Percentiles rank a stretch among this genome's conserved stretches.
These are phyloP conservation scores for Parasteatoda tepidariorum DNA, from an alignment of 1,140 invertebrate genomes.

Conservation along the genomic window DNA sequence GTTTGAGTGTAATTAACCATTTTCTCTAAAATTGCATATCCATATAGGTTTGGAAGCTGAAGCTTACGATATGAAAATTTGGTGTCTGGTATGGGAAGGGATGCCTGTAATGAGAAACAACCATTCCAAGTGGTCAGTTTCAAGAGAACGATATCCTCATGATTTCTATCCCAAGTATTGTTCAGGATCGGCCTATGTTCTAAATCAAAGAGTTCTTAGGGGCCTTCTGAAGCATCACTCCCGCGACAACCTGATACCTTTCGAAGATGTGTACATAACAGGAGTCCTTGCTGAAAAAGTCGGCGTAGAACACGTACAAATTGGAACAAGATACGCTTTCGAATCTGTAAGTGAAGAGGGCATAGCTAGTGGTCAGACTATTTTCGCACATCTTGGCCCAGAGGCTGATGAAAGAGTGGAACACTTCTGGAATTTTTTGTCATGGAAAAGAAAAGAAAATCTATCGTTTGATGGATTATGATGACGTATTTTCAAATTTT, in stretches of 20 bases:
- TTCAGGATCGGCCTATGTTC: conserved; percentile 61
- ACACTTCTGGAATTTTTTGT: conserved; percentile 9
- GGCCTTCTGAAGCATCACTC: not conserved
- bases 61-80: not conserved
- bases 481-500: not conserved
- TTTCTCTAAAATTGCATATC: not conserved
- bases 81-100: conserved; percentile 36
- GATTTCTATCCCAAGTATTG: conserved; percentile 61
- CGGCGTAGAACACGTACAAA: not conserved
- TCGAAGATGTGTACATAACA: conserved; percentile 25
- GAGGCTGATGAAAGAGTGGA: conserved; percentile 1
- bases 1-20: too few species aligned
- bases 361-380: conserved; percentile 7
- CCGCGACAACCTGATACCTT: not conserved
- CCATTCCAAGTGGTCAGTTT: conserved; percentile 11
- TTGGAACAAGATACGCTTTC: conserved; percentile 22
- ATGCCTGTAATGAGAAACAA: conserved; percentile 34
- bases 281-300: not conserved
- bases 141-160: not conserved
- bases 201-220: conserved; percentile 16
- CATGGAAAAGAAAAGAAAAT: not conserved
- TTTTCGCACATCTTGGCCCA: conserved; percentile 28
- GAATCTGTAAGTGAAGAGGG: not conserved
- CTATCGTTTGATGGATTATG: not conserved
- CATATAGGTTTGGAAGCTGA: not conserved